Evolutionary conservation across 2,888 invertebrate species (phyloP).

Genomic region (Ryuthela nishihirai): DNA sequence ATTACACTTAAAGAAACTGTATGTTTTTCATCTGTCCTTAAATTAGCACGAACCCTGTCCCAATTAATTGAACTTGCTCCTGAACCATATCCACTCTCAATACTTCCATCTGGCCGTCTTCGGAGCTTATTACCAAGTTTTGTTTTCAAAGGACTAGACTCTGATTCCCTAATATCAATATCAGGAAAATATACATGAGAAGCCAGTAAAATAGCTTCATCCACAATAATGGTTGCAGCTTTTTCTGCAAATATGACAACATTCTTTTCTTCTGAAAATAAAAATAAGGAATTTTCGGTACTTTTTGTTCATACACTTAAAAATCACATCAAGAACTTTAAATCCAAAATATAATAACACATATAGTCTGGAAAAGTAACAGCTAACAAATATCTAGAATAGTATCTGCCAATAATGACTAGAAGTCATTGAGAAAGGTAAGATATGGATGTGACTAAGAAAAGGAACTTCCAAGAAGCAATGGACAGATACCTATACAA

Average conservation of each 20-base stretch:
- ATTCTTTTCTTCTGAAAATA: conserved; percentile 18
- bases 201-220: conserved; percentile 27
- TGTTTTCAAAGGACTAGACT: conserved; percentile 2
- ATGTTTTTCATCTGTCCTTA: conserved; percentile 29
- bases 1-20: conserved; percentile 24
- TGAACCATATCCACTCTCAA: conserved; percentile 35
- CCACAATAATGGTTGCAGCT: conserved; percentile 29
- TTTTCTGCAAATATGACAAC: conserved; percentile 30
- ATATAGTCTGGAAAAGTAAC: too few relatives aligned
- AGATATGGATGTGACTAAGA: not conserved
- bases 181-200: conserved; percentile 24
- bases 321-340: too few relatives aligned
- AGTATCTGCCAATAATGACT: too few relatives aligned
- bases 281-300: too few relatives aligned
- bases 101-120: conserved; percentile 27
- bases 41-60: conserved; percentile 12
- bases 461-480: too few relatives aligned
- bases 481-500: too few relatives aligned
- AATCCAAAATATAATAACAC: too few relatives aligned
- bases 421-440: not conserved
- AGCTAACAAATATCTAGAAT: too few relatives aligned
- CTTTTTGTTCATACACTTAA: too few relatives aligned
- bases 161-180: conserved; percentile 7
- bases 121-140: conserved; percentile 9
- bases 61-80: conserved; percentile 29